Percentiles rank a stretch among this genome's conserved stretches.
Conservation (phyloP, 92 coral and sea anemone genomes). For the Epizoanthus ramosus region DNA sequence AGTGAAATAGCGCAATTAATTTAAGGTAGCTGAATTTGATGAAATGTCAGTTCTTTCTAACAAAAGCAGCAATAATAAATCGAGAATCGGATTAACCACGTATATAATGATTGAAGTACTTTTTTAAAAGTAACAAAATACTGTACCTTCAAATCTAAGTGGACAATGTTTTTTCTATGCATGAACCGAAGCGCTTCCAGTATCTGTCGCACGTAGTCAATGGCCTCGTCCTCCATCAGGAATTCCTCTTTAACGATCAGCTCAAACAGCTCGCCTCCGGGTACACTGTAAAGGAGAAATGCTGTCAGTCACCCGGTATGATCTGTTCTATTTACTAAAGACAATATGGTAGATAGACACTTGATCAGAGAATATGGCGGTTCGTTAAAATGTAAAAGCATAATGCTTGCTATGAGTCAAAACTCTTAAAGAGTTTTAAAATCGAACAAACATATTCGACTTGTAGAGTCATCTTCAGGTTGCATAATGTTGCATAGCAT, state of each 20-base stretch:
- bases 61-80: background rate
- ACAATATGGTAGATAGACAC: no score
- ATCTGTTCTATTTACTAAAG: no score
- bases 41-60: background rate
- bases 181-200: slow-evolving; percentile 83
- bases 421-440: no score
- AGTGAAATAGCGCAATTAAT: no score
- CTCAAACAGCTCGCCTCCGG: slow-evolving; percentile 97
- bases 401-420: no score
- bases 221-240: slow-evolving; percentile 92
- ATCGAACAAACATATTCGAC: no score
- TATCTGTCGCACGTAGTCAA: slow-evolving; percentile 86
- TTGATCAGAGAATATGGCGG: no score
- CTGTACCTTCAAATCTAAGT: slow-evolving; percentile 88
- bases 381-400: no score
- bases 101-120: background rate
- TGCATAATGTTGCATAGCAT: no score
- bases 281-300: slow-evolving; percentile 53
- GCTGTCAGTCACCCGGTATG: background rate
- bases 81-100: no score
- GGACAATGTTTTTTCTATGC: slow-evolving; percentile 91
- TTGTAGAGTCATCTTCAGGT: no score
- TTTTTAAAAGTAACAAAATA: background rate
- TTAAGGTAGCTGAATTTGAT: no score
- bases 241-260: slow-evolving; percentile 90